These are phyloP conservation scores for Cyclophora albipunctata DNA, from an alignment of 2,888 invertebrate species.

Conservation along the genomic window DNA sequence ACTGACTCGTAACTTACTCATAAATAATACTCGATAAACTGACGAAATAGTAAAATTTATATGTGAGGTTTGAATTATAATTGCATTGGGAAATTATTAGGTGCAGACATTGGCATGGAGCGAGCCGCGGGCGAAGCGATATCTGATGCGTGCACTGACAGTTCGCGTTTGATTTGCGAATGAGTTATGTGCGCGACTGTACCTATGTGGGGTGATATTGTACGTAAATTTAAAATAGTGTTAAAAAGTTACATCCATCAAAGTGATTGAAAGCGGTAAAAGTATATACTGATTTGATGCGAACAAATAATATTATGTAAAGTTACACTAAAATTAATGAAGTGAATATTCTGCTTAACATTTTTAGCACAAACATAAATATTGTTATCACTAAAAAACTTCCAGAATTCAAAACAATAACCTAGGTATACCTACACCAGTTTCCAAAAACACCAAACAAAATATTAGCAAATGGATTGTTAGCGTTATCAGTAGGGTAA, in stretches of 20 bases:
- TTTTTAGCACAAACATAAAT: no score
- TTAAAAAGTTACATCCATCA: no score
- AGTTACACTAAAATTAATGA: no score
- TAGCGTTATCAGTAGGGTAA: conserved; percentile 40
- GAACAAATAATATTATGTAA: no score
- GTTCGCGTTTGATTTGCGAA: conserved; percentile 45
- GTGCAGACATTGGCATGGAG: conserved; percentile 53
- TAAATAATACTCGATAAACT: no score
- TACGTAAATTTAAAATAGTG: no score
- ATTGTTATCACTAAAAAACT: no score
- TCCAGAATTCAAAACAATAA: neutral
- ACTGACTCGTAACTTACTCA: no score
- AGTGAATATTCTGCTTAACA: no score
- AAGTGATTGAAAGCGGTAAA: no score
- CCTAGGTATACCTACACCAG: conserved; percentile 1
- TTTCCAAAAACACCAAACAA: conserved; percentile 9
- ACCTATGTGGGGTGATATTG: conserved; percentile 13
- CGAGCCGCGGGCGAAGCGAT: conserved; percentile 35
- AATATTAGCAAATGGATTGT: conserved; percentile 6
- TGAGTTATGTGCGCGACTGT: conserved; percentile 39
- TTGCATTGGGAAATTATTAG: conserved; percentile 65
- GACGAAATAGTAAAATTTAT: no score
- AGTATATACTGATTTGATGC: no score
- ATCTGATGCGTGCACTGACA: conserved; percentile 56
- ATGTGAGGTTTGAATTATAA: conserved; percentile 37